Conservation (phyloP, 2,797 vertebrate genomes). For the Acipenser transmontanus region DNA sequence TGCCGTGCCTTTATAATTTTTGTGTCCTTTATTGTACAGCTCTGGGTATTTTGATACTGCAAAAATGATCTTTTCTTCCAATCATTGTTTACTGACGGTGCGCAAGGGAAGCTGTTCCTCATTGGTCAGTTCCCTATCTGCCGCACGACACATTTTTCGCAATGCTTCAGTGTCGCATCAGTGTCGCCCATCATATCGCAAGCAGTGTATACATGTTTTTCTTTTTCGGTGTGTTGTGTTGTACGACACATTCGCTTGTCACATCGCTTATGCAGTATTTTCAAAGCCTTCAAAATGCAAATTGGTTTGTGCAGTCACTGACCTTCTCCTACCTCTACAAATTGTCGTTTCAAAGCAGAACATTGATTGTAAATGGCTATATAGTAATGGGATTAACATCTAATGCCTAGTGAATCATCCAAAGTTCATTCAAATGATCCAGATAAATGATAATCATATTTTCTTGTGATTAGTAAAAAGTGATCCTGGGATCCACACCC, state of each 20-base stretch:
- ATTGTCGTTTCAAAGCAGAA: constrained; percentile 16
- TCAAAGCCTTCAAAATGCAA: constrained; percentile 57
- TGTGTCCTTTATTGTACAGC: no score
- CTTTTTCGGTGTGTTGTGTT: no score
- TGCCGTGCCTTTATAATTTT: no score
- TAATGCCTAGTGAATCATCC: constrained; percentile 61
- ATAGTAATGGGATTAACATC: constrained; percentile 64
- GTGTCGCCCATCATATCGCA: no score
- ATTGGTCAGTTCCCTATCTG: no score
- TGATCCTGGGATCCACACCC: constrained; percentile 1
- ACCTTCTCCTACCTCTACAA: constrained; percentile 35
- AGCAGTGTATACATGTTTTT: no score
- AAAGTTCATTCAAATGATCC: constrained; percentile 60
- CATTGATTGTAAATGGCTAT: constrained; percentile 38
- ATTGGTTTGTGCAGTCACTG: constrained; percentile 45
- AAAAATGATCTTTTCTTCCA: no score
- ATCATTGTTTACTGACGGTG: no score
- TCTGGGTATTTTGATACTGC: no score
- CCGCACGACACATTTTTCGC: no score
- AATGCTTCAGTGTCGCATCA: no score
- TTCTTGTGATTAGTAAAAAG: constrained; percentile 40
- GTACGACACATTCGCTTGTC: neutral
- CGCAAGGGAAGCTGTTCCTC: no score
- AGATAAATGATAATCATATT: constrained; percentile 61
- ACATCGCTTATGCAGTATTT: constrained; percentile 42